Conservation (phyloP, 1,140 invertebrate species). For the Gonatopus flavifemur region DNA sequence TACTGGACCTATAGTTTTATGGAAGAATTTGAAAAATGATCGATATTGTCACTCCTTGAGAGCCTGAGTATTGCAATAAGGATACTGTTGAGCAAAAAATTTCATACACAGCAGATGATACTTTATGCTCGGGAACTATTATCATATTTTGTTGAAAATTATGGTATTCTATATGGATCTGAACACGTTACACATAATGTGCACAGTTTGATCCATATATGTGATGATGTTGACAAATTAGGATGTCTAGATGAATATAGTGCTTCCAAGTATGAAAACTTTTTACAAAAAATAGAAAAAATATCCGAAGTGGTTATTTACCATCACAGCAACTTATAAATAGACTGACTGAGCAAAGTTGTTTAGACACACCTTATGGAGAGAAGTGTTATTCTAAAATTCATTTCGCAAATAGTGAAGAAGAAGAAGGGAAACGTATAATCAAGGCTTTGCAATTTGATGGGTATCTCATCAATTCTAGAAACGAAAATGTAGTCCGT, state of each 20-base stretch:
- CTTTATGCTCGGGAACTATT: conserved; percentile 9
- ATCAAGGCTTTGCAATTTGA: too few relatives aligned
- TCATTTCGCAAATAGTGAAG: too few relatives aligned
- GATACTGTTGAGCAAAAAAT: background rate
- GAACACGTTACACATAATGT: conserved; percentile 11
- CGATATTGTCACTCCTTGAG: background rate
- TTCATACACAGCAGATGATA: background rate
- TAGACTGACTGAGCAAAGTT: too few relatives aligned
- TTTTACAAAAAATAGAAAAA: too few relatives aligned
- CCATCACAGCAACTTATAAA: background rate
- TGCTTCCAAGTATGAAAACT: conserved; percentile 15
- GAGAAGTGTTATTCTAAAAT: too few relatives aligned
- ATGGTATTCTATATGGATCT: background rate
- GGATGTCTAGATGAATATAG: conserved; percentile 10
- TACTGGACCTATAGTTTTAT: conserved; percentile 26
- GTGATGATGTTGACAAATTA: conserved; percentile 5
- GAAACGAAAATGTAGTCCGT: too few relatives aligned
- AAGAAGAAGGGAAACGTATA: too few relatives aligned
- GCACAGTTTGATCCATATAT: conserved; percentile 11
- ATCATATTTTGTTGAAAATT: conserved; percentile 6
- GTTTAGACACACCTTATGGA: too few relatives aligned
- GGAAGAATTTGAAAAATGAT: conserved; percentile 14
- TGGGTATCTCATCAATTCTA: too few relatives aligned
- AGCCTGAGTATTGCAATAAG: conserved; percentile 1
- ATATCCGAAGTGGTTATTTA: background rate